These are phyloP conservation scores for Nesospiza acunhae DNA, from an alignment of 2,113 vertebrate species.

Conservation along the genomic window DNA sequence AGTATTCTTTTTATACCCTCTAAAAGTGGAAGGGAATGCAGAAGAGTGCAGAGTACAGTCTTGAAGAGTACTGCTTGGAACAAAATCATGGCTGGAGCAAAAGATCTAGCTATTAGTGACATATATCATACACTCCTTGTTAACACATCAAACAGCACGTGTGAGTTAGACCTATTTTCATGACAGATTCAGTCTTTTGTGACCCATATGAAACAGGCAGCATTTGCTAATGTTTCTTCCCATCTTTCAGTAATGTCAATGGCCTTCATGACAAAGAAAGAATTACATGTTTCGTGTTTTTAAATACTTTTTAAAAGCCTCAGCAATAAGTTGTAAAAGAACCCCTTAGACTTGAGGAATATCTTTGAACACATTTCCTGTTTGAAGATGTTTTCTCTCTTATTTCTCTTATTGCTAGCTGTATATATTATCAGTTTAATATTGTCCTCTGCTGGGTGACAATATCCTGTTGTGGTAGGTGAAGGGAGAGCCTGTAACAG, in stretches of 20 bases:
- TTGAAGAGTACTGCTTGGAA: neutral
- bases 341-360: neutral
- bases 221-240: neutral
- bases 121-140: neutral
- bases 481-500: neutral
- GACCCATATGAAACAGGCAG: neutral
- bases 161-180: neutral
- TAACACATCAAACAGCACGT: neutral
- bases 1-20: constrained; percentile 30
- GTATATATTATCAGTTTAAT: neutral
- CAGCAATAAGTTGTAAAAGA: neutral
- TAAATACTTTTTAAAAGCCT: neutral
- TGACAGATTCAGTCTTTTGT: neutral
- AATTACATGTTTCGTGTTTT: neutral
- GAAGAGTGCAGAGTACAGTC: neutral
- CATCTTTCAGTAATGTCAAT: neutral
- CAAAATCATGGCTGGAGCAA: neutral
- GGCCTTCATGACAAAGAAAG: neutral
- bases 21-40: constrained; percentile 37
- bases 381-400: neutral
- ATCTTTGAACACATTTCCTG: neutral
- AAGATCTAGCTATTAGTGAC: neutral
- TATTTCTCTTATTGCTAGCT: neutral
- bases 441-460: neutral
- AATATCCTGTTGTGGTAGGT: neutral